These are phyloP conservation scores for Drosophila hamatofila DNA, from an alignment of 2,888 invertebrate species.

Conservation along the genomic window DNA sequence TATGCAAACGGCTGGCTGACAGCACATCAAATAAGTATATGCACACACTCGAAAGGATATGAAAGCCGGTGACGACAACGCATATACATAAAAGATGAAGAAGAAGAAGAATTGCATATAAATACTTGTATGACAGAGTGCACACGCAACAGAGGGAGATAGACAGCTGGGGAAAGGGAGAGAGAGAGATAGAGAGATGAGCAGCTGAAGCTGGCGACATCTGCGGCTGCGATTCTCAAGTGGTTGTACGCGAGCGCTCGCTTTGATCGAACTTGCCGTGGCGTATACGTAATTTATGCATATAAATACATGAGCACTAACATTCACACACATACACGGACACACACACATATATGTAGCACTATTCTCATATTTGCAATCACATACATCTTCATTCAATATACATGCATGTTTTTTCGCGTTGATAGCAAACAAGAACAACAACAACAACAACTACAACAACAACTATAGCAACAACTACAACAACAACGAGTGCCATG, in stretches of 20 bases:
- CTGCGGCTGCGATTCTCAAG: constrained; percentile 61
- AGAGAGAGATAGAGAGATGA: background rate
- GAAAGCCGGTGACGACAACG: constrained; percentile 73
- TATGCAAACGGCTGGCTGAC: constrained; percentile 71
- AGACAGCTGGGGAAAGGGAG: background rate
- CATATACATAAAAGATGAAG: constrained; percentile 78
- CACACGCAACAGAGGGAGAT: background rate
- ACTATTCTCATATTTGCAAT: constrained; percentile 43
- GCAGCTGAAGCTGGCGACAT: constrained; percentile 6
- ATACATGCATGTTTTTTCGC: constrained; percentile 47
- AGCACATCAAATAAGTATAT: constrained; percentile 64
- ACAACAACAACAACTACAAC: background rate
- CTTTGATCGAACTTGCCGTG: constrained; percentile 69
- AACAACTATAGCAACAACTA: constrained; percentile 36
- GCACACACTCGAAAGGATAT: constrained; percentile 75
- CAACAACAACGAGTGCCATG: constrained; percentile 42
- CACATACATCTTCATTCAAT: constrained; percentile 66
- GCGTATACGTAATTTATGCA: constrained; percentile 77
- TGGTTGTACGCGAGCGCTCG: constrained; percentile 52
- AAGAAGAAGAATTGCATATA: constrained; percentile 79
- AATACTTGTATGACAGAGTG: constrained; percentile 53
- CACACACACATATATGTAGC: constrained; percentile 4
- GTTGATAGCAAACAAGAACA: constrained; percentile 36
- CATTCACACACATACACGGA: constrained; percentile 15
- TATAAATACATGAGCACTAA: constrained; percentile 43